Percentiles rank a stretch among this genome's conserved stretches.
Conservation (phyloP, 1,140 invertebrate genomes). For the Drosophila funebris region DNA sequence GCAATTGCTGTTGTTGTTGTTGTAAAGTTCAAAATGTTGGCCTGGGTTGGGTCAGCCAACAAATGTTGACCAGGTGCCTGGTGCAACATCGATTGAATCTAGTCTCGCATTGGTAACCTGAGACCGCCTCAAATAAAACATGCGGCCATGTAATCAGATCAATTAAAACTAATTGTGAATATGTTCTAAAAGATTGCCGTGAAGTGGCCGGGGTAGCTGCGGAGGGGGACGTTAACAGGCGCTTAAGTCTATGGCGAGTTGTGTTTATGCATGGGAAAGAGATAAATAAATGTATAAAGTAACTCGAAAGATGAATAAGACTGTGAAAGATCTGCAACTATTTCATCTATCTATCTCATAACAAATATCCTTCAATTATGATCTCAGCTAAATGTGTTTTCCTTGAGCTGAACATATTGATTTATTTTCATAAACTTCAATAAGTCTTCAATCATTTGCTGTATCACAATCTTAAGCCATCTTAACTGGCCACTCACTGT, state of each 20-base stretch:
- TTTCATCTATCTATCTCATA: background rate
- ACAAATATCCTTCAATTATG: background rate
- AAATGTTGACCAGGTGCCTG: constrained; percentile 70
- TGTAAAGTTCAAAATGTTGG: constrained; percentile 62
- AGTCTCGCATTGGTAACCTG: constrained; percentile 40
- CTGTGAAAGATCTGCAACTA: no score
- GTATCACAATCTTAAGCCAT: background rate
- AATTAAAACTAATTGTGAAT: constrained; percentile 64
- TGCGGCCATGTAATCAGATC: constrained; percentile 61
- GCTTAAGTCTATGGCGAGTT: background rate
- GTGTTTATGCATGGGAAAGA: background rate
- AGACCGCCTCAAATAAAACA: constrained; percentile 30
- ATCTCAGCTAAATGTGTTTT: background rate
- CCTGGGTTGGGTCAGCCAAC: constrained; percentile 66
- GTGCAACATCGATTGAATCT: constrained; percentile 64
- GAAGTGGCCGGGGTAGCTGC: background rate
- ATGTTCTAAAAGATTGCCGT: constrained; percentile 13
- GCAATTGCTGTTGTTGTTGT: constrained; percentile 47
- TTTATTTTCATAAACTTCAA: background rate
- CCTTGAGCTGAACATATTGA: background rate
- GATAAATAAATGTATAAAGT: background rate
- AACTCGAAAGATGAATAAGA: background rate
- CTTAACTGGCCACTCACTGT: background rate
- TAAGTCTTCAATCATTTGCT: background rate
- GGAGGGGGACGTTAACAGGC: background rate